Evolutionary conservation across 2,797 vertebrate genomes (phyloP).

Genomic region (Poliocrania exsul): DNA sequence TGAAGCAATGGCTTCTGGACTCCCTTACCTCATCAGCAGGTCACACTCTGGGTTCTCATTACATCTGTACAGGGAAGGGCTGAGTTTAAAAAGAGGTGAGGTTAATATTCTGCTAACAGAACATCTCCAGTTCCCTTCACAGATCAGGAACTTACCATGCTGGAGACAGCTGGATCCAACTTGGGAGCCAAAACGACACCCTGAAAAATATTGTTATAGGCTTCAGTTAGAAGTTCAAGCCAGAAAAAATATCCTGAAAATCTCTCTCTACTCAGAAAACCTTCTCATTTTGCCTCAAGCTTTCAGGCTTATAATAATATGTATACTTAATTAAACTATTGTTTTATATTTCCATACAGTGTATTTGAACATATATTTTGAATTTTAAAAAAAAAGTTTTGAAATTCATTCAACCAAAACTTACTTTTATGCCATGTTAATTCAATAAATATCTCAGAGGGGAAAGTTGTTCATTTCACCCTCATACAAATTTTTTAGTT

Average conservation of each 20-base stretch:
- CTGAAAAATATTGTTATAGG: not conserved
- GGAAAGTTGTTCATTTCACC: not conserved
- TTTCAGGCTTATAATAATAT: not conserved
- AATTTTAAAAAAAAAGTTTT: not conserved
- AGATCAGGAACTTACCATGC: not conserved
- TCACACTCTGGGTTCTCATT: not conserved
- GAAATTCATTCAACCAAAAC: not conserved
- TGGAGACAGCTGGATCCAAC: not conserved
- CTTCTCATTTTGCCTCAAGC: not conserved
- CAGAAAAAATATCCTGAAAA: not conserved
- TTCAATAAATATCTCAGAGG: not conserved
- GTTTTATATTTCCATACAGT: not conserved
- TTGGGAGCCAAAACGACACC: not conserved
- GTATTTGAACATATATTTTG: not conserved
- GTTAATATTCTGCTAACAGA: not conserved
- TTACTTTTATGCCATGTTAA: not conserved
- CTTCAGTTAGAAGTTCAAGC: not conserved
- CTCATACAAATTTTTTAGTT: not conserved
- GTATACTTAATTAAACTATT: not conserved
- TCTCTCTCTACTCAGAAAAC: not conserved
- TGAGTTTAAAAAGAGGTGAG: not conserved
- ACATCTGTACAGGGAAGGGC: not conserved
- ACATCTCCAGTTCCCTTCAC: not conserved
- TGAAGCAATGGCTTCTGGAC: not conserved
- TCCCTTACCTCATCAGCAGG: not conserved